Conservation (phyloP, 2,888 invertebrate genomes). For the Micropterix aruncella region DNA sequence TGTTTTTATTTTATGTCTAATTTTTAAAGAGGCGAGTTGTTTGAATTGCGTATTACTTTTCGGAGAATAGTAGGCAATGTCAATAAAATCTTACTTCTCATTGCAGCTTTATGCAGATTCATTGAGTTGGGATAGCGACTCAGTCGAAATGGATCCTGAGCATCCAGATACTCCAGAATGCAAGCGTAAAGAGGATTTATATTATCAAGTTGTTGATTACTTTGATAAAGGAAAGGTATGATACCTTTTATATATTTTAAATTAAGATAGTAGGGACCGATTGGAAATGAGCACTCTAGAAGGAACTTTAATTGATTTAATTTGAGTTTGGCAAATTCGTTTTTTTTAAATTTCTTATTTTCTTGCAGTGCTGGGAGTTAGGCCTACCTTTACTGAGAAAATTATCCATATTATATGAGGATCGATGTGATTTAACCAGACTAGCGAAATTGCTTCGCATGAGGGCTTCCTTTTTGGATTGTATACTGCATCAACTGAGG, state of each 20-base stretch:
- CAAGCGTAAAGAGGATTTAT: conserved; percentile 80
- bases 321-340: too few species aligned
- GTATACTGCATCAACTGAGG: conserved; percentile 74
- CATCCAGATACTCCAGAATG: conserved; percentile 71
- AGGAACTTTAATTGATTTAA: background rate
- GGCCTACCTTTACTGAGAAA: conserved; percentile 87
- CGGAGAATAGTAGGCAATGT: too few species aligned
- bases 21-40: too few species aligned
- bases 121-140: conserved; percentile 66
- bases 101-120: conserved; percentile 74
- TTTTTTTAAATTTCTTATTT: too few species aligned
- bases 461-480: conserved; percentile 84
- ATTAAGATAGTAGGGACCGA: too few species aligned
- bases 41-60: too few species aligned
- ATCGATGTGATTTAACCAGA: conserved; percentile 76
- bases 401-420: conserved; percentile 75
- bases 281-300: too few species aligned
- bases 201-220: conserved; percentile 79
- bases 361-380: conserved; percentile 84
- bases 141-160: conserved; percentile 49
- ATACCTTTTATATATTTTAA: background rate
- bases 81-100: background rate
- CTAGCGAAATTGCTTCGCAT: conserved; percentile 70
- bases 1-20: too few species aligned
- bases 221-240: conserved; percentile 90